Percentiles rank a stretch among this genome's conserved stretches.
Evolutionary conservation across 1,140 invertebrate genomes (phyloP).

Genomic region (Drosophila tani): DNA sequence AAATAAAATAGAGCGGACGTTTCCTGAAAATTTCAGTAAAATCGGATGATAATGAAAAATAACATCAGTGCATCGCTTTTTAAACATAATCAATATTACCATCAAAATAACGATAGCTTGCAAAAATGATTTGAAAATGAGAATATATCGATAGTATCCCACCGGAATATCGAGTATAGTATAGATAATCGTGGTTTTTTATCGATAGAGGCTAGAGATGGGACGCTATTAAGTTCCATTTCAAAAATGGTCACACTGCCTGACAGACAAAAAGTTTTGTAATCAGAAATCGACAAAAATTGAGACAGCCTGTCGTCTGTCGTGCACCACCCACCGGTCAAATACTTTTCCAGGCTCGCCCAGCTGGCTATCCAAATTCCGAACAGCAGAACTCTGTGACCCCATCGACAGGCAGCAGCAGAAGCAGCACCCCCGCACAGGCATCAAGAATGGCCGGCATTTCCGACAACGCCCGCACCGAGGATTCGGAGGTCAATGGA

Average conservation of each 20-base stretch:
- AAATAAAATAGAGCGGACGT: too few relatives aligned
- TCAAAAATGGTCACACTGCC: conserved; percentile 11
- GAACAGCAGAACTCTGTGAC: conserved; percentile 8
- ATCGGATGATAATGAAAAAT: too few relatives aligned
- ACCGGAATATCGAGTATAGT: too few relatives aligned
- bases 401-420: conserved; percentile 19
- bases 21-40: too few relatives aligned
- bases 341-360: conserved; percentile 31
- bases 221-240: too few relatives aligned
- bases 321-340: conserved; percentile 39
- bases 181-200: too few relatives aligned
- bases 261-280: conserved; percentile 60
- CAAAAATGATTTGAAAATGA: too few relatives aligned
- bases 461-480: conserved; percentile 25
- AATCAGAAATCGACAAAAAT: conserved; percentile 40
- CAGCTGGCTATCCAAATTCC: conserved; percentile 35
- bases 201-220: too few relatives aligned
- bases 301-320: conserved; percentile 43
- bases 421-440: conserved; percentile 4
- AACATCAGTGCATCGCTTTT: too few relatives aligned
- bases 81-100: too few relatives aligned
- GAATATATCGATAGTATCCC: too few relatives aligned
- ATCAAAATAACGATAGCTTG: too few relatives aligned
- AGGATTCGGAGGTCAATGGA: conserved; percentile 71
- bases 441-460: conserved; percentile 50